phyloP scores from a whole-genome alignment of 2,888 invertebrate species.

The Chrysolina americana region DNA sequence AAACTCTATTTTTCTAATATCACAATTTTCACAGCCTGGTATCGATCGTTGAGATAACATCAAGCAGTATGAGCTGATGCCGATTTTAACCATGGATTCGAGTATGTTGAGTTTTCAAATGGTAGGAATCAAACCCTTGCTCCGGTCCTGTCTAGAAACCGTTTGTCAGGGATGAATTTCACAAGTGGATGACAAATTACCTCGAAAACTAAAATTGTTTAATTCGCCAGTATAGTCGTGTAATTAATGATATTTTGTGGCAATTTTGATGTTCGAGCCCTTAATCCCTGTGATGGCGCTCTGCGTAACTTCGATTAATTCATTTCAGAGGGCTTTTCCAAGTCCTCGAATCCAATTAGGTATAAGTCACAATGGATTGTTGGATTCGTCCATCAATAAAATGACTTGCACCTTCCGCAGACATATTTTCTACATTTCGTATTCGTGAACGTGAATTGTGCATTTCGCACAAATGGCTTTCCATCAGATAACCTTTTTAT shows the following conservation, averaged over 20 bases:
- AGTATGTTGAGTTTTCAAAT: not conserved
- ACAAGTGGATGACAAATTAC: conserved; percentile 50
- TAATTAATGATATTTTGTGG: conserved; percentile 66
- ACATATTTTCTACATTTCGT: conserved; percentile 59
- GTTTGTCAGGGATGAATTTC: conserved; percentile 43
- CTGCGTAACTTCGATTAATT: conserved; percentile 64
- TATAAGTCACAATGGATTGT: conserved; percentile 65
- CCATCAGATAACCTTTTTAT: conserved; percentile 49
- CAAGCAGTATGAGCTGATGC: no score
- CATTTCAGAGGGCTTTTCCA: conserved; percentile 62
- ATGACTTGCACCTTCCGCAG: conserved; percentile 54
- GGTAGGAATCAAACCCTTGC: not conserved
- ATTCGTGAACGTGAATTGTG: conserved; percentile 60
- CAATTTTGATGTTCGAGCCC: conserved; percentile 64
- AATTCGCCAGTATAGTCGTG: conserved; percentile 49
- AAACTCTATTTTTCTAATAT: no score
- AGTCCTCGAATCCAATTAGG: conserved; percentile 66
- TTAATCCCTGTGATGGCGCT: conserved; percentile 55
- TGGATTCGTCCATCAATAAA: conserved; percentile 53
- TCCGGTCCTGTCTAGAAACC: conserved; percentile 34
- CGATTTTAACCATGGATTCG: no score
- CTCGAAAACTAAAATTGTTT: conserved; percentile 52
- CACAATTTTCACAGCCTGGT: no score
- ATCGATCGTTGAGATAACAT: no score
- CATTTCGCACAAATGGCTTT: conserved; percentile 53